These are phyloP conservation scores for Carcinoscorpius rotundicauda DNA, from an alignment of 1,140 invertebrate genomes.

Conservation along the genomic window DNA sequence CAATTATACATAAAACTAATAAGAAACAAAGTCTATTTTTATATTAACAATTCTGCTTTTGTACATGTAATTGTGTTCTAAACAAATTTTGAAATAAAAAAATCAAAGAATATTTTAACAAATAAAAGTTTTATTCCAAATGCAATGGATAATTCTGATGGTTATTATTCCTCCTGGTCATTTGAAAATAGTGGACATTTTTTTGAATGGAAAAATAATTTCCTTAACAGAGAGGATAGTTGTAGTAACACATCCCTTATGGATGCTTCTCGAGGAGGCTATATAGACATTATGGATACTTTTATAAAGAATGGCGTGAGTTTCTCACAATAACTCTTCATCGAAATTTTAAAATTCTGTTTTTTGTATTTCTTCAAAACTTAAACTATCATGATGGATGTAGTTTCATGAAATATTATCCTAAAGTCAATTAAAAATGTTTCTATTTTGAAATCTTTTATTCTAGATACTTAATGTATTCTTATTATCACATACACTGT, in stretches of 20 bases:
- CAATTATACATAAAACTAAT: too few relatives aligned
- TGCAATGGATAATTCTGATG: too few relatives aligned
- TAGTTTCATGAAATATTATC: not conserved
- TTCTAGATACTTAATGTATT: too few relatives aligned
- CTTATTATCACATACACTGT: too few relatives aligned
- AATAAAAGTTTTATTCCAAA: too few relatives aligned
- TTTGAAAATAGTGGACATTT: constrained; percentile 29
- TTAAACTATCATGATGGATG: not conserved
- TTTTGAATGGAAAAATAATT: constrained; percentile 29
- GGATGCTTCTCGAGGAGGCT: constrained; percentile 44
- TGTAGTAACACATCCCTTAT: constrained; percentile 50
- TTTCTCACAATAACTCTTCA: constrained; percentile 1
- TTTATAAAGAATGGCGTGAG: constrained; percentile 31
- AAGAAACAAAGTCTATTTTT: too few relatives aligned
- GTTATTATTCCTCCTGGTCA: constrained; percentile 37
- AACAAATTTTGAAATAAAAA: too few relatives aligned
- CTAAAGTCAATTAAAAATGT: not conserved
- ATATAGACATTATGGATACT: constrained; percentile 34
- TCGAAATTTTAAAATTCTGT: not conserved
- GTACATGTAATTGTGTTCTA: too few relatives aligned
- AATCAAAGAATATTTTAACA: too few relatives aligned
- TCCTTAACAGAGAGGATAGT: constrained; percentile 35
- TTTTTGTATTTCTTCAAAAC: not conserved
- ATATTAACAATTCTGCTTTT: too few relatives aligned
- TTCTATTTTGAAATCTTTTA: not conserved